These are phyloP conservation scores for Glandiceps talaboti DNA, from an alignment of 53 echinoderm and acorn worm genomes.

Conservation along the genomic window DNA sequence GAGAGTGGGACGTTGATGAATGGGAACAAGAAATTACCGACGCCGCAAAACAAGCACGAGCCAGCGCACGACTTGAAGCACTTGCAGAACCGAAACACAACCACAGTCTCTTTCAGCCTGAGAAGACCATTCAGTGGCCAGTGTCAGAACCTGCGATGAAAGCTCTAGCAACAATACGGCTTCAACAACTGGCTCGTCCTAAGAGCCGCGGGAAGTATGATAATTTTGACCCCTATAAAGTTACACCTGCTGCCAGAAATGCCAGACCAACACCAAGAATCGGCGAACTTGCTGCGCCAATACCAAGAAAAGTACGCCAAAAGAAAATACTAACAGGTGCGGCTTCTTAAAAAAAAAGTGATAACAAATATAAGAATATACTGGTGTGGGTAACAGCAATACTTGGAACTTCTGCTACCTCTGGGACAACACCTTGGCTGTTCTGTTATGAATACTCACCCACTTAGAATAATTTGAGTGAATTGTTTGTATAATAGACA, in stretches of 20 bases:
- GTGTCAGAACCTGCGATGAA: constrained; percentile 63
- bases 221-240: constrained; percentile 79
- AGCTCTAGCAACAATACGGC: constrained; percentile 79
- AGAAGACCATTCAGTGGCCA: constrained; percentile 58
- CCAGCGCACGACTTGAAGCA: constrained; percentile 62
- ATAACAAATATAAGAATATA: background rate
- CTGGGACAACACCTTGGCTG: background rate
- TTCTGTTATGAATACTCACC: background rate
- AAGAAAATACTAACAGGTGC: constrained; percentile 32
- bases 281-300: constrained; percentile 72
- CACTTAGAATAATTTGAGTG: background rate
- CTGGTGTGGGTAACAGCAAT: background rate
- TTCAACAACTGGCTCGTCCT: constrained; percentile 87
- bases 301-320: constrained; percentile 78
- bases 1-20: constrained; percentile 74
- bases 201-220: constrained; percentile 80
- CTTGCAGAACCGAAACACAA: constrained; percentile 62
- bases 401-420: background rate
- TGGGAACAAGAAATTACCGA: constrained; percentile 90
- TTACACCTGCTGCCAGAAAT: constrained; percentile 55
- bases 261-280: constrained; percentile 77
- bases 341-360: background rate
- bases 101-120: constrained; percentile 50
- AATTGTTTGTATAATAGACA: background rate
- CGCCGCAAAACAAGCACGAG: constrained; percentile 70